phyloP scores from a whole-genome alignment of 2,113 vertebrate species.

The Leucopsar rothschildi region DNA sequence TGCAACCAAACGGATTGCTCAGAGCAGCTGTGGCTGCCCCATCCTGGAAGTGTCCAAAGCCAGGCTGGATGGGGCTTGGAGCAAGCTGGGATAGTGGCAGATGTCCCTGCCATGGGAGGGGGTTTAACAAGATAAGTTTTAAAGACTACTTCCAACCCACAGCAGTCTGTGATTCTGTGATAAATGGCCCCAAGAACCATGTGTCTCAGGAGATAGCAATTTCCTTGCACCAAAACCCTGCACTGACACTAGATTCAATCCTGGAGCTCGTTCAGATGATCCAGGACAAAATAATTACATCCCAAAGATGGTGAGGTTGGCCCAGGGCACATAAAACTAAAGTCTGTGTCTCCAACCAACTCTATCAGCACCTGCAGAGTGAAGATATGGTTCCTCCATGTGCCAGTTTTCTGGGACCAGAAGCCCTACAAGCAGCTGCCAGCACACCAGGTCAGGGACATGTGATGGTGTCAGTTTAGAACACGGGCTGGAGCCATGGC shows the following conservation, averaged over 20 bases:
- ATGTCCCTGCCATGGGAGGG: not conserved
- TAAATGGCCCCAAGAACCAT: rapidly evolving
- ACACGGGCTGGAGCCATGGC: rapidly evolving
- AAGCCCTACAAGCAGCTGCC: not conserved
- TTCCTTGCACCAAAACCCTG: not conserved
- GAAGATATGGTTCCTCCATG: rapidly evolving
- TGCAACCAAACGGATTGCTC: too few species aligned
- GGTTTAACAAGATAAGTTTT: not conserved
- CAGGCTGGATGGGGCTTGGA: not conserved
- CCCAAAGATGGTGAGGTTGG: not conserved
- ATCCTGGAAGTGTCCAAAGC: not conserved
- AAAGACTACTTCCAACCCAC: not conserved
- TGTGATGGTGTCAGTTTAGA: not conserved
- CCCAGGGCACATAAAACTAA: not conserved
- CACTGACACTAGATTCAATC: not conserved
- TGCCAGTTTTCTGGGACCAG: not conserved
- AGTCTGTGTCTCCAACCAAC: not conserved
- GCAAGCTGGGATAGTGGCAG: not conserved
- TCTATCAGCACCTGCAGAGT: not conserved
- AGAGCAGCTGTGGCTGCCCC: not conserved
- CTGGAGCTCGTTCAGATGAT: not conserved
- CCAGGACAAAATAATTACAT: not conserved
- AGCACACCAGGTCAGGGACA: not conserved
- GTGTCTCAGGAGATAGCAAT: not conserved
- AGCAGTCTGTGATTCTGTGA: not conserved